phyloP scores from a whole-genome alignment of 2,797 vertebrate species.

The Threskiornis aethiopicus region DNA sequence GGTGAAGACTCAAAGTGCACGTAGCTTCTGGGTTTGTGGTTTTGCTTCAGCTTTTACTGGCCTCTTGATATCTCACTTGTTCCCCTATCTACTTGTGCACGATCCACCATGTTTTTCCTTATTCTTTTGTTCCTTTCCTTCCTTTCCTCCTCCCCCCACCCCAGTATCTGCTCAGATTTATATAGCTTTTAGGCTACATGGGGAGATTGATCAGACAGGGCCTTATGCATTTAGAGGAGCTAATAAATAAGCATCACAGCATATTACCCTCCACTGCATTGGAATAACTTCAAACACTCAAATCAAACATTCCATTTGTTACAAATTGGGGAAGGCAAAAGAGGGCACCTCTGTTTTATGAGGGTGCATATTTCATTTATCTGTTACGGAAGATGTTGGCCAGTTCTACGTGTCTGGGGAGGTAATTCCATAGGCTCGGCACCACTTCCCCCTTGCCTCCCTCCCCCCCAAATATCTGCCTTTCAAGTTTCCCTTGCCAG shows the following conservation, averaged over 20 bases:
- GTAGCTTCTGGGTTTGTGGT: neutral
- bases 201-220: neutral
- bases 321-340: neutral
- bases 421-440: neutral
- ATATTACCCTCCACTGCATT: neutral
- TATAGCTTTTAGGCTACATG: neutral
- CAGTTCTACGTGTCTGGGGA: neutral
- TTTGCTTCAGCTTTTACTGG: neutral
- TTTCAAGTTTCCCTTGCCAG: neutral
- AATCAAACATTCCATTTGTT: neutral
- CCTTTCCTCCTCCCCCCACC: neutral
- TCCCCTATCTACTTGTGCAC: neutral
- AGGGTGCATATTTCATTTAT: neutral
- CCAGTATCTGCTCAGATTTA: constrained; percentile 4
- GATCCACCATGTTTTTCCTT: neutral
- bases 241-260: neutral
- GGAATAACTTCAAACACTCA: neutral
- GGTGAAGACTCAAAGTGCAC: neutral
- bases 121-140: neutral
- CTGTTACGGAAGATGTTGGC: neutral
- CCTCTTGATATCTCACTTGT: neutral
- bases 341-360: neutral
- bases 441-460: neutral
- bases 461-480: neutral
- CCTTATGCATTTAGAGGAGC: constrained; percentile 38